Evolutionary conservation across 1,140 invertebrate genomes (phyloP).

Genomic region (Oppia nitens): DNA sequence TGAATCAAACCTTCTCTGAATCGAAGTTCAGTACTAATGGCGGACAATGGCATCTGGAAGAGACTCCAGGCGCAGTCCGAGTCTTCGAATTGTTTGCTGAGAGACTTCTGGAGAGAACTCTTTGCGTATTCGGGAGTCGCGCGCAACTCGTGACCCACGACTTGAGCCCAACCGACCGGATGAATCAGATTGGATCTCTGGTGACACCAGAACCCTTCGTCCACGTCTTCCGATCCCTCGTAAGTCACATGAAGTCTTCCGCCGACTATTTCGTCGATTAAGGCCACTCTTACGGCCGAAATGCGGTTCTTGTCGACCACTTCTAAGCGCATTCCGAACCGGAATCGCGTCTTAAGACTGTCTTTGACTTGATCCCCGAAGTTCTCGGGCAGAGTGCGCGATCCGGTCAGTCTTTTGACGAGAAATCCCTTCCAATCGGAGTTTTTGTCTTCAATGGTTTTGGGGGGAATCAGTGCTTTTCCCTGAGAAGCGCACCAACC

Average conservation of each 20-base stretch:
- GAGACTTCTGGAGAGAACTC: conserved; percentile 29
- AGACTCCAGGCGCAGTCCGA: conserved; percentile 56
- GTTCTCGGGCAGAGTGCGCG: conserved; percentile 72
- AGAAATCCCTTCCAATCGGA: conserved; percentile 90
- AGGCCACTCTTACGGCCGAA: conserved; percentile 72
- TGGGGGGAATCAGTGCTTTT: conserved; percentile 81
- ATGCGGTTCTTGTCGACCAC: conserved; percentile 90
- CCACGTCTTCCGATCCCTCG: conserved; percentile 58
- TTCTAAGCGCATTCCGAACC: conserved; percentile 63
- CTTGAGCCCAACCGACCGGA: conserved; percentile 77
- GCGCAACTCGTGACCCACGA: conserved; percentile 61
- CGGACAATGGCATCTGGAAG: conserved; percentile 32
- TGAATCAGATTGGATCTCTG: conserved; percentile 85
- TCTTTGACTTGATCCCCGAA: conserved; percentile 42
- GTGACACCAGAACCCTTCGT: conserved; percentile 79
- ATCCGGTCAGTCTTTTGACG: conserved; percentile 73
- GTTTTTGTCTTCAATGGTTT: conserved; percentile 63
- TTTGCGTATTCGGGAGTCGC: conserved; percentile 43
- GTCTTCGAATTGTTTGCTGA: conserved; percentile 35
- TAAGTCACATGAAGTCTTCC: conserved; percentile 78
- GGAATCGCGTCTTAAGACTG: conserved; percentile 22
- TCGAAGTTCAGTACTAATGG: neutral
- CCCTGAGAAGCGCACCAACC: conserved; percentile 91
- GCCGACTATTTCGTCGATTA: conserved; percentile 71
- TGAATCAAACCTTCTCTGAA: conserved; percentile 1